These are phyloP conservation scores for Gopherus evgoodei DNA, from an alignment of 2,113 vertebrate species.

Conservation along the genomic window DNA sequence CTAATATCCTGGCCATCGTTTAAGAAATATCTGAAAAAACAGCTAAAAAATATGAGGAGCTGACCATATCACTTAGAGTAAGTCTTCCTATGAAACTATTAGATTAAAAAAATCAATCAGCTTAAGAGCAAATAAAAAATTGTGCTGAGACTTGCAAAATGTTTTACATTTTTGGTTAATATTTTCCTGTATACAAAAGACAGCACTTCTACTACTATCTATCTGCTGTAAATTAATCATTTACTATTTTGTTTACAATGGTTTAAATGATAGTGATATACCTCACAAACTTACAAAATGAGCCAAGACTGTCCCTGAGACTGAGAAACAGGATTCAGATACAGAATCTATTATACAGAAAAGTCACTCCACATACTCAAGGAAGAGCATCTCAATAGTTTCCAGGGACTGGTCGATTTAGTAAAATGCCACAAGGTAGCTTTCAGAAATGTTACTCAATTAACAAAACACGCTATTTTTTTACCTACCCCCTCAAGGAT, in stretches of 20 bases:
- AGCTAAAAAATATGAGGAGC: not conserved
- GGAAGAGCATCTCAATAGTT: not conserved
- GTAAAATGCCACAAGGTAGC: not conserved
- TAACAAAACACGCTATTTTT: not conserved
- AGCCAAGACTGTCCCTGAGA: conserved; percentile 50
- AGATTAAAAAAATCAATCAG: conserved; percentile 35
- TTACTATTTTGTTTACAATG: conserved; percentile 71
- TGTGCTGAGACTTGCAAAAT: conserved; percentile 24
- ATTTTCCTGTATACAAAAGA: conserved; percentile 55
- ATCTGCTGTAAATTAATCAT: conserved; percentile 57
- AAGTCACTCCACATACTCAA: conserved; percentile 37
- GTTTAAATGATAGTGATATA: conserved; percentile 65
- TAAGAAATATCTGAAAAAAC: not conserved
- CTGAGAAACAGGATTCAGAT: conserved; percentile 32
- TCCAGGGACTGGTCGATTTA: not conserved
- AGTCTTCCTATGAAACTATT: not conserved
- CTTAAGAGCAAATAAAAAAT: conserved; percentile 27
- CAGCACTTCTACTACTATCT: conserved; percentile 36
- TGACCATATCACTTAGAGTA: not conserved
- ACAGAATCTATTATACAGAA: not conserved
- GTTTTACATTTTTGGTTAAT: conserved; percentile 39
- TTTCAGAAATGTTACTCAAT: not conserved
- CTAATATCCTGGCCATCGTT: not conserved
- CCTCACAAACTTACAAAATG: conserved; percentile 58
- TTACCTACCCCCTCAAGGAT: not conserved